Base-by-base conservation (phyloP, 2,888 invertebrate species). In the Pollenia labialis region DNA sequence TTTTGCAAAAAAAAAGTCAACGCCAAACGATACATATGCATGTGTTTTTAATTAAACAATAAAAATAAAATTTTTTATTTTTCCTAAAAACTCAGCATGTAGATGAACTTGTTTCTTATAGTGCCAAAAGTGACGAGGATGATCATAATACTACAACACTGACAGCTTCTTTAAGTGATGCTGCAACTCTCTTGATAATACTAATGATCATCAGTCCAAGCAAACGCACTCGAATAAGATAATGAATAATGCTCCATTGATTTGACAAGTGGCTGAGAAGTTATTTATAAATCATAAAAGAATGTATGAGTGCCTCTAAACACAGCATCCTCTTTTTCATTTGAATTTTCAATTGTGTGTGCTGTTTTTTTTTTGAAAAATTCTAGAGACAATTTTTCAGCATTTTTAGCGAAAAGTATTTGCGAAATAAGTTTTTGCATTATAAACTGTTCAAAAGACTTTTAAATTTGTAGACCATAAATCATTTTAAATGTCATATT, bases 201-300 rank as follows among this genome's bases (percentile, higher is more conserved):
- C 48, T 48, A 75, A 50, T 82, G 75, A 79, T 69, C 52, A 85
- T 58, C 42, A 23, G 18, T 18, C 16, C n/a, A 16, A 79, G 42
- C 4, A 23, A 14, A n/a, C 10, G 12, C 52, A 46, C 56, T 1
- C 11, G 11, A 6, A 54, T 7, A 18, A 46, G 42, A 10, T 69
- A 58, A 40, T 10, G 4, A 48, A 75, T 69, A 32, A 68, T 60
- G 71, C 79, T 85, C 81, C 79, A 85, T 77, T 81, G 79, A 58
- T 58, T 79, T 88, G 89, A 88, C 88, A 89, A 89, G 89, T 89
- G 88, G 87, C 89, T 87, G 88, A 85, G 62, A 58, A 58, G 81
- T 71, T 89, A 88, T 89, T 89, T 89, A 76, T 89, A 87, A 87
- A 88, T 42, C 23, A 23, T 62, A 62, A 69, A 76, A 32, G 52